phyloP scores from a whole-genome alignment of 2,113 vertebrate genomes.

The Saguinus imperator region DNA sequence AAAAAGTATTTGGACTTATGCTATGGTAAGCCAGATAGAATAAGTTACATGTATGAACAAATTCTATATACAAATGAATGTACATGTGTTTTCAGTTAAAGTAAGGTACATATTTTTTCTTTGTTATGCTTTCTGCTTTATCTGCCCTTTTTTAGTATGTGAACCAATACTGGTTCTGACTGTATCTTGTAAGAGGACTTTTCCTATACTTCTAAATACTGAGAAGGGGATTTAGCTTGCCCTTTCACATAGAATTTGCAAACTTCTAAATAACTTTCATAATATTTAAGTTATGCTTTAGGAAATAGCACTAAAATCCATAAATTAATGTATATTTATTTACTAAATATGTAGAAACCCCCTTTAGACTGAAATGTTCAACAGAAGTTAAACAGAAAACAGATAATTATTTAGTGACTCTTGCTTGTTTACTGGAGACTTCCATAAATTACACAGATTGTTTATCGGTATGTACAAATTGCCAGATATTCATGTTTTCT shows the following conservation, averaged over 20 bases:
- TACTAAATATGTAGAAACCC: background rate
- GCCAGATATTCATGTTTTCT: conserved; percentile 51
- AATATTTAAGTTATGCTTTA: background rate
- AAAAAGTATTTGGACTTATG: conserved; percentile 60
- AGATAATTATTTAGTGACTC: conserved; percentile 52
- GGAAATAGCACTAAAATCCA: background rate
- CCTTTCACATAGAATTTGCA: background rate
- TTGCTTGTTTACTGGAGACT: conserved; percentile 40
- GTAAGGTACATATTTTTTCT: background rate
- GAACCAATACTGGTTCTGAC: background rate
- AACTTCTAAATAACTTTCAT: background rate
- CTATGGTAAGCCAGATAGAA: conserved; percentile 54
- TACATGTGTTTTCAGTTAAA: background rate
- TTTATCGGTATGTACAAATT: conserved; percentile 48
- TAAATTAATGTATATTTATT: conserved; percentile 40
- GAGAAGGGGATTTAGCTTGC: background rate
- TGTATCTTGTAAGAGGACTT: background rate
- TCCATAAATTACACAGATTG: conserved; percentile 55
- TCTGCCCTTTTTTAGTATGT: background rate
- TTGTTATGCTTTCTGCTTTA: background rate
- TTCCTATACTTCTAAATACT: background rate
- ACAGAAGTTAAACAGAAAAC: conserved; percentile 20
- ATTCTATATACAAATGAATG: background rate
- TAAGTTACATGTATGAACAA: background rate
- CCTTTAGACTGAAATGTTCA: conserved; percentile 34